These are phyloP conservation scores for Chironomus tepperi DNA, from an alignment of 1,140 invertebrate species.

Conservation along the genomic window DNA sequence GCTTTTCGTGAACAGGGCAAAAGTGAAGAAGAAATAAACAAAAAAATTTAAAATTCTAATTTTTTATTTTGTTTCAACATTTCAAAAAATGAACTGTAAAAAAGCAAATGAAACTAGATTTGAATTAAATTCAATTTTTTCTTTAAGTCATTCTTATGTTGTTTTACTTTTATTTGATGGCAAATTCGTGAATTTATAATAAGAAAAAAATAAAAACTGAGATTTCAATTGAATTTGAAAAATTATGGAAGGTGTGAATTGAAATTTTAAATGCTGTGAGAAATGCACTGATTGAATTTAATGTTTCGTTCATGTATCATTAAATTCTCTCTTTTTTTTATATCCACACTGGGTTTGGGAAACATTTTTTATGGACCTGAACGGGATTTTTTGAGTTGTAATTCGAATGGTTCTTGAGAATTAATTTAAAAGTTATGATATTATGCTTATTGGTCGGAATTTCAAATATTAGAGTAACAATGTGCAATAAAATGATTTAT, in stretches of 20 bases:
- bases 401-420: too few species aligned
- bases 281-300: not conserved
- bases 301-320: slow-evolving; percentile 1
- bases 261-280: slow-evolving; percentile 5
- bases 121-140: not conserved
- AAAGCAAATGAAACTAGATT: not conserved
- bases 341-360: not conserved
- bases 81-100: not conserved
- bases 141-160: too few species aligned
- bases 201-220: not conserved
- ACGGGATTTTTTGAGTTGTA: too few species aligned
- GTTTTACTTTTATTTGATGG: not conserved
- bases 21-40: not conserved
- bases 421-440: too few species aligned
- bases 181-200: slow-evolving; percentile 12
- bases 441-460: too few species aligned
- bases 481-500: too few species aligned
- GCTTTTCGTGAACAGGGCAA: slow-evolving; percentile 16
- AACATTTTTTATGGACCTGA: too few species aligned
- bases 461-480: too few species aligned
- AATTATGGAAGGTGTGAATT: not conserved
- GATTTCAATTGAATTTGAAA: not conserved
- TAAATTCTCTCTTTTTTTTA: not conserved
- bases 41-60: slow-evolving; percentile 22
- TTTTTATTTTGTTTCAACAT: not conserved